A percentile compares a stretch with the other conserved stretches of the same genome.
Conservation (phyloP, 2,888 invertebrate genomes). For the Calameuta filiformis region DNA sequence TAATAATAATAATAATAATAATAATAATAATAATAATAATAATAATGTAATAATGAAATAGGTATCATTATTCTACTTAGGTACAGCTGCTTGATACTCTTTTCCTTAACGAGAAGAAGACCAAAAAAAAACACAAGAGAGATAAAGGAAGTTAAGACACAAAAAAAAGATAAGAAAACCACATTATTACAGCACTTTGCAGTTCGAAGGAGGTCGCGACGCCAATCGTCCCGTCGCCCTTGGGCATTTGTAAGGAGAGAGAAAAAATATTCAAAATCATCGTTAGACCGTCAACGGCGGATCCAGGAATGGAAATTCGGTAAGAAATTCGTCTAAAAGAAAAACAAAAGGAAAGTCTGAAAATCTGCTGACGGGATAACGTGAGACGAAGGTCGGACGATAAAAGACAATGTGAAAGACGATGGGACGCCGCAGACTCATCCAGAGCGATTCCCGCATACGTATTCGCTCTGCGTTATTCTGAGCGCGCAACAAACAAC, state of each 20-base stretch:
- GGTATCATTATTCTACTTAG: slow-evolving; percentile 58
- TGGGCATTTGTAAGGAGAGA: slow-evolving; percentile 16
- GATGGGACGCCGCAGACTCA: neutral
- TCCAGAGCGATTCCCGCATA: neutral
- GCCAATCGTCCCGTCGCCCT: slow-evolving; percentile 24
- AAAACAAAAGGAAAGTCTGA: neutral
- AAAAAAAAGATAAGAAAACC: slow-evolving; percentile 32
- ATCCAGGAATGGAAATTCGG: neutral
- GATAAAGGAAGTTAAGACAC: slow-evolving; percentile 29
- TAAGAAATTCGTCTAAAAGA: neutral
- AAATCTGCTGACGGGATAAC: neutral
- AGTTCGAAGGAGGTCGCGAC: neutral
- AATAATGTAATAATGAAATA: slow-evolving; percentile 47
- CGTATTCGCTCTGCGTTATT: neutral
- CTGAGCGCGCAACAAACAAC: neutral
- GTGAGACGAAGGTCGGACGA: neutral
- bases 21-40: slow-evolving; percentile 40
- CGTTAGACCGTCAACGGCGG: neutral
- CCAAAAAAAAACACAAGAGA: slow-evolving; percentile 40
- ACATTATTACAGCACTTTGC: slow-evolving; percentile 6
- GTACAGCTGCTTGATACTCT: slow-evolving; percentile 61
- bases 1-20: slow-evolving; percentile 40
- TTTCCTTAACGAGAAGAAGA: slow-evolving; percentile 24
- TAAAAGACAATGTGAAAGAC: neutral
- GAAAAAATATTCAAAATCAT: slow-evolving; percentile 10